Evolutionary conservation across 1,140 invertebrate species (phyloP).

Genomic region (Bombus terrestris): DNA sequence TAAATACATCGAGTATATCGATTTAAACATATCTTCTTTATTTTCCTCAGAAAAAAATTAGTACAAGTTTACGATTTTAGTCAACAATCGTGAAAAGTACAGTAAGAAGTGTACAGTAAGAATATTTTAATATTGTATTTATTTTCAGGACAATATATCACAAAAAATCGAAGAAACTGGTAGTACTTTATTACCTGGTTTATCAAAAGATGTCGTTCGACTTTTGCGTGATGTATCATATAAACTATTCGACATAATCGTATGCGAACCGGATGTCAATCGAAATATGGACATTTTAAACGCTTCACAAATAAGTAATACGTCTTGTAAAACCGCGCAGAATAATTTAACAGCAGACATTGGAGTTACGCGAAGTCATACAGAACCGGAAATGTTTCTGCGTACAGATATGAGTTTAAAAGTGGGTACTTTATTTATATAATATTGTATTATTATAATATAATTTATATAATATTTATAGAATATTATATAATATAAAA

Average conservation of each 20-base stretch:
- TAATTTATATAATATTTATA: background rate
- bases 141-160: slow-evolving; percentile 61
- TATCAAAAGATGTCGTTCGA: slow-evolving; percentile 67
- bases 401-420: background rate
- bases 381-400: slow-evolving; percentile 30
- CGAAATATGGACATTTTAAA: slow-evolving; percentile 33
- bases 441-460: background rate
- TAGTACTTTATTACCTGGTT: slow-evolving; percentile 71
- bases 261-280: slow-evolving; percentile 53
- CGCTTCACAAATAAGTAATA: background rate
- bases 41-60: too few species aligned
- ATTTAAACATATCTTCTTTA: too few species aligned
- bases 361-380: slow-evolving; percentile 11
- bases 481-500: background rate
- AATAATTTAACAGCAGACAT: background rate
- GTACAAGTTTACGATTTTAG: too few species aligned
- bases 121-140: background rate
- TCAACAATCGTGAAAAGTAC: too few species aligned
- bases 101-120: too few species aligned
- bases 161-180: slow-evolving; percentile 75
- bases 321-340: background rate
- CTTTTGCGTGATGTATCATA: slow-evolving; percentile 67
- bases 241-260: slow-evolving; percentile 70
- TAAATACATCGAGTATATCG: too few species aligned
- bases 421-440: background rate